Evolutionary conservation across 2,113 vertebrate genomes (phyloP).

Genomic region (Globicephala melas): DNA sequence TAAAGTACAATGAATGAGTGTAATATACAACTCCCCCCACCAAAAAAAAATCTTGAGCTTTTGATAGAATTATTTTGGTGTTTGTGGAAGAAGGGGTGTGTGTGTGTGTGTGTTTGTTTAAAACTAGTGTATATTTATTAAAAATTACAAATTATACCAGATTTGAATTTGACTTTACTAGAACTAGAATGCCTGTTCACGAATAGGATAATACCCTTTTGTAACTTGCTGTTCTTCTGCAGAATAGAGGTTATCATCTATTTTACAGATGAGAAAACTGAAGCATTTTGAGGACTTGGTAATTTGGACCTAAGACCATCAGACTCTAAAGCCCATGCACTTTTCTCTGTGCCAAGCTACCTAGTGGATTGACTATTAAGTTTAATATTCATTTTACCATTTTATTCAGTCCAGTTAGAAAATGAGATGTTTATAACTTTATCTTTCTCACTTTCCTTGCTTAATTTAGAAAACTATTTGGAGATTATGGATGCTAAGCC

Average conservation of each 20-base stretch:
- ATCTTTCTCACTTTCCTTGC: constrained; percentile 12
- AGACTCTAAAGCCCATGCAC: neutral
- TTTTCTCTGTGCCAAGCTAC: neutral
- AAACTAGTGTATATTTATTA: neutral
- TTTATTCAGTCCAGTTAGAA: neutral
- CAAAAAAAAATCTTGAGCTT: neutral
- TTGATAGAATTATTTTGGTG: neutral
- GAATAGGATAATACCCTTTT: neutral
- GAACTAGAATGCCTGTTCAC: constrained; percentile 24
- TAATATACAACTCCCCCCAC: neutral
- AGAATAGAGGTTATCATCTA: neutral
- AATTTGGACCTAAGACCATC: neutral
- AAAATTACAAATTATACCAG: neutral
- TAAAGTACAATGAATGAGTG: neutral
- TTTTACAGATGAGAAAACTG: neutral
- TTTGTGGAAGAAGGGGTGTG: neutral
- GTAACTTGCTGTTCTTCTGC: neutral
- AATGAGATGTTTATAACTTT: constrained; percentile 27
- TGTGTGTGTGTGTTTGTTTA: neutral
- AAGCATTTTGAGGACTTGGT: neutral
- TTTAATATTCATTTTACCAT: neutral
- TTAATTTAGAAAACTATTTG: constrained; percentile 33
- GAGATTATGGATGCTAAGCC: constrained; percentile 78
- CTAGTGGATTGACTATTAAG: neutral
- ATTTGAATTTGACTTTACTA: neutral